A percentile compares a stretch with the other conserved stretches of the same genome.
Evolutionary conservation across 2,113 vertebrate genomes (phyloP).

Genomic region (Psephotus haematonotus): DNA sequence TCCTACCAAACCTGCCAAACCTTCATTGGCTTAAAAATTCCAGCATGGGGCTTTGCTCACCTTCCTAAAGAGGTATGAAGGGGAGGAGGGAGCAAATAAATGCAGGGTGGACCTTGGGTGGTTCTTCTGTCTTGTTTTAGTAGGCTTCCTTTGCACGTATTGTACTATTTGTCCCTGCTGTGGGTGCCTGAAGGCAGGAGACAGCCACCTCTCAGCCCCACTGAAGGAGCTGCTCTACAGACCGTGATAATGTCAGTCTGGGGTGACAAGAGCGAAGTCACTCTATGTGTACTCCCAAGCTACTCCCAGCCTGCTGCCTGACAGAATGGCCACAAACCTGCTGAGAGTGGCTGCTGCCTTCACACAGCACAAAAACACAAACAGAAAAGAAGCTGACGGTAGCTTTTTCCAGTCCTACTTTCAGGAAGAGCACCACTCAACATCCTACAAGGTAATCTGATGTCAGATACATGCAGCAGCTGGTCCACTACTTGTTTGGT

Average conservation of each 20-base stretch:
- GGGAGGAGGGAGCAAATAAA: not conserved
- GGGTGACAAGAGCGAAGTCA: not conserved
- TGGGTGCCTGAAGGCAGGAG: fast-evolving
- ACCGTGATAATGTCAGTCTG: not conserved
- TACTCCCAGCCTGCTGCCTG: not conserved
- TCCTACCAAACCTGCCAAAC: not conserved
- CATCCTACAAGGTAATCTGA: not conserved
- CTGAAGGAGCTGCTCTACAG: not conserved
- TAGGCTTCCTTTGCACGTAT: fast-evolving
- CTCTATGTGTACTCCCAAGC: not conserved
- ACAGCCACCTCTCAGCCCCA: not conserved
- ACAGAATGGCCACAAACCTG: fast-evolving
- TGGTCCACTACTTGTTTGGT: fast-evolving
- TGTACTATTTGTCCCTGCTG: not conserved
- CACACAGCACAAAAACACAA: not conserved
- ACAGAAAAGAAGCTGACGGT: not conserved
- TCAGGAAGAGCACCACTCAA: not conserved
- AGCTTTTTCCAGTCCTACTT: not conserved
- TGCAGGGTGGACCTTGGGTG: not conserved
- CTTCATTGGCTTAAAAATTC: not conserved
- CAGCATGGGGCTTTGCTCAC: not conserved
- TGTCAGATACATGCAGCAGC: not conserved
- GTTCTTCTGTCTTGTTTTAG: not conserved
- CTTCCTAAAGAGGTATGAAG: not conserved
- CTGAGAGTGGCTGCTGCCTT: not conserved